Conservation (phyloP, 1,140 invertebrate genomes). For the Pseudomyrmex pallidus region DNA sequence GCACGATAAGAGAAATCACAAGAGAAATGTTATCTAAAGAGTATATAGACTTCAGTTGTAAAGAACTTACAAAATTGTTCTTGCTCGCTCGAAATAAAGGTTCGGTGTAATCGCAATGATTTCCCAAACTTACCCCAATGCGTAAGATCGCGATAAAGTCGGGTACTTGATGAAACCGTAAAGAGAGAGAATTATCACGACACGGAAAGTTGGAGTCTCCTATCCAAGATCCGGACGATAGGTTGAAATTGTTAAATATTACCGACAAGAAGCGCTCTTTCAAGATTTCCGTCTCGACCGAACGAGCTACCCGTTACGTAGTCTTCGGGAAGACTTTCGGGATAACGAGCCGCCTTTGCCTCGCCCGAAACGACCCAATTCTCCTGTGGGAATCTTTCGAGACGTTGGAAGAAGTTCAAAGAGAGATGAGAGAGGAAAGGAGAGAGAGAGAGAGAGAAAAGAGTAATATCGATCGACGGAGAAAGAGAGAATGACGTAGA, state of each 20-base stretch:
- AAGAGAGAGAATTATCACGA: constrained; percentile 34
- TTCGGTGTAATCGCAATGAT: neutral
- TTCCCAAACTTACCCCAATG: neutral
- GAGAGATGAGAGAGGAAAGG: too few species aligned
- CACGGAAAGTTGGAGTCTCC: constrained; percentile 29
- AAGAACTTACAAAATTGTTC: neutral
- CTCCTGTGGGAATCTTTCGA: constrained; percentile 57
- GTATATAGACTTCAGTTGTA: neutral
- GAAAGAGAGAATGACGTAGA: neutral
- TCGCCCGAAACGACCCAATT: constrained; percentile 70
- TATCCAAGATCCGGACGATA: constrained; percentile 11
- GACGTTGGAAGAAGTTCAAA: constrained; percentile 28
- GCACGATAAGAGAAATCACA: neutral
- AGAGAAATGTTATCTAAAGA: too few species aligned
- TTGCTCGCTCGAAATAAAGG: neutral
- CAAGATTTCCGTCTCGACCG: constrained; percentile 18
- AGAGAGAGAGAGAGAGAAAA: constrained; percentile 13
- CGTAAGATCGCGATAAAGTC: constrained; percentile 18
- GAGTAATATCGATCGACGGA: constrained; percentile 56
- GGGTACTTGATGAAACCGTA: constrained; percentile 35
- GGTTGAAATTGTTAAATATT: constrained; percentile 57
- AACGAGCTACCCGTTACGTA: constrained; percentile 35
- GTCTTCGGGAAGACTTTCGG: constrained; percentile 63
- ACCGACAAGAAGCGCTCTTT: constrained; percentile 27
- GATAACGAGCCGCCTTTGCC: constrained; percentile 65